Base-by-base conservation (phyloP, 2,888 invertebrate genomes). In the Strigamia transsilvanica region DNA sequence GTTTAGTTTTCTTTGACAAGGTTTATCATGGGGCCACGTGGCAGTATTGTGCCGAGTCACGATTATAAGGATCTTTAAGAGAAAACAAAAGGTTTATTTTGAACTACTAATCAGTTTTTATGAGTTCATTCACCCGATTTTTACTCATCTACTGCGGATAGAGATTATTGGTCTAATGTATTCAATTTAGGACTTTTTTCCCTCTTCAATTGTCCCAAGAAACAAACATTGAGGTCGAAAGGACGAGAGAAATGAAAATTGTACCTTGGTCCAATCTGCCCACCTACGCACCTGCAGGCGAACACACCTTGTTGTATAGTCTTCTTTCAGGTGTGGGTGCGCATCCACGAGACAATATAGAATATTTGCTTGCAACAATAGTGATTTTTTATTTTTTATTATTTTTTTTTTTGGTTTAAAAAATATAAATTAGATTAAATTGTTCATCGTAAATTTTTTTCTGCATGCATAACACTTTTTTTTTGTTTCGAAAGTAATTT, bases 151-250 rank as follows among this genome's bases (percentile, higher is more conserved):
- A 38, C 38, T 38, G 4, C 12, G 27, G 2, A 27, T 27, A 7
- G 27, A n/a, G 56, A 56, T 56, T 56, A 27, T 32, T n/a, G 73
- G 27, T 73, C 32, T 32, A 73, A 56, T 56, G 56, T 56, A 56
- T 56, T 73, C 73, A 73, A 73, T 73, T n/a, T 5, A 73, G 73
- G 15, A 73, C 12, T 73, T 73, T 73, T 73, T 73, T 27, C n/a
- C 32, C 73, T 18, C 18, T 32, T 73, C 73, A 73, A 73, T 73
- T 73, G 73, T 73, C 73, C 73, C 23, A 32, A 73, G 73, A 73
- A 73, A 27, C 32, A 73, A 73, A 73, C 73, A 73, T 73, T 73
- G 73, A 73, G 73, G 73, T 73, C 73, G 73, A 73, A 73, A 27
- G 73, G 73, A 73, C 73, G 27, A 27, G 66, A 73, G 73, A 73